Evolutionary conservation across 2,797 vertebrate genomes (phyloP).

Genomic region (Botia kubotai): DNA sequence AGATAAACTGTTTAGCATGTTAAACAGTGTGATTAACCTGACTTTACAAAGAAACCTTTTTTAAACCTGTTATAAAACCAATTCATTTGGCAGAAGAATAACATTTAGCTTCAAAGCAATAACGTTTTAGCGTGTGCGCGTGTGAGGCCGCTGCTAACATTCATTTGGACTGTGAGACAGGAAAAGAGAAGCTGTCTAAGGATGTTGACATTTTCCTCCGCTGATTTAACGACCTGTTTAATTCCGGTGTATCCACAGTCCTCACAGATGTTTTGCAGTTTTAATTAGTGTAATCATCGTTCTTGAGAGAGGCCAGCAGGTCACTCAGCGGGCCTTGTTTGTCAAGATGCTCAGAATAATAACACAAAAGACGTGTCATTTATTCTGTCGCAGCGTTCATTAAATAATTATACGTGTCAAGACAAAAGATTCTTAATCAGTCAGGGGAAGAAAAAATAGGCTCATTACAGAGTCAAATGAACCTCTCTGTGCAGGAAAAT

Average conservation of each 20-base stretch:
- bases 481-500: slow-evolving; percentile 67
- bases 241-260: slow-evolving; percentile 70
- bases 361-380: slow-evolving; percentile 79
- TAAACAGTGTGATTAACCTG: slow-evolving; percentile 22
- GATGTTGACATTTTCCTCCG: slow-evolving; percentile 74
- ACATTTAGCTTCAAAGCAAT: background rate
- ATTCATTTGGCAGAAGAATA: background rate
- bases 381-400: slow-evolving; percentile 71
- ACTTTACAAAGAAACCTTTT: background rate
- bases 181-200: slow-evolving; percentile 53
- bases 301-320: slow-evolving; percentile 77
- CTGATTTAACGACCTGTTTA: slow-evolving; percentile 81
- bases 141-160: slow-evolving; percentile 1
- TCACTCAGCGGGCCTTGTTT: slow-evolving; percentile 80
- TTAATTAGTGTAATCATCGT: slow-evolving; percentile 81
- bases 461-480: slow-evolving; percentile 75
- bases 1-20: slow-evolving; percentile 41
- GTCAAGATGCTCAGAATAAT: slow-evolving; percentile 81
- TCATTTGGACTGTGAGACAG: slow-evolving; percentile 14
- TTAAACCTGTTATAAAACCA: background rate
- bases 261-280: slow-evolving; percentile 78
- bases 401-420: slow-evolving; percentile 76
- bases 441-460: slow-evolving; percentile 66
- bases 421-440: slow-evolving; percentile 77
- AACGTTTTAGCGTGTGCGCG: background rate